Evolutionary conservation across 2,797 vertebrate species (phyloP), one percentile per base, ranked within the genome.

Genomic region (Myotis vivesi): DNA sequence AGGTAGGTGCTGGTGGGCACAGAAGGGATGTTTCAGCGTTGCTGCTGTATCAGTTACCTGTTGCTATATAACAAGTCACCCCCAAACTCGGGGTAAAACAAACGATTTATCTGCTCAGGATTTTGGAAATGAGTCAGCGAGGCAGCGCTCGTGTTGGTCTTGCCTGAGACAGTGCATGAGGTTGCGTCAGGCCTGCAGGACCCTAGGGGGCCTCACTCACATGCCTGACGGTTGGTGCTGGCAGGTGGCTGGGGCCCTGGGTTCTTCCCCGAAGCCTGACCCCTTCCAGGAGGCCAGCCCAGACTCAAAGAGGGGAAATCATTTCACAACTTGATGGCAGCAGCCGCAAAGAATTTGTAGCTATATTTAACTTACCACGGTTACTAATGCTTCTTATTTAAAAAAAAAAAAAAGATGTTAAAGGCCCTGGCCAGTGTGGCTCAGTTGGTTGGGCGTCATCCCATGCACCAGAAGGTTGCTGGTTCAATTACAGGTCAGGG

Each of bases 1-100:
- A 98, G 99, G 99, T 99, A 97, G 99, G 99, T 99, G 97, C 86
- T 2, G 3, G 5, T 9, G 33, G 30, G 8, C 1, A 2, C 1
- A 6, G 82, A 15, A 20, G 46, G 84, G 81, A 2, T 0, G 0
- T 59, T 36, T 91, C 25, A 9, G 25, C 53, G 82, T 4, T 30
- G 25, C 23, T 12, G 20, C 55, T 25, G 0, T 36, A 38, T 38
- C 53, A 6, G 17, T n/a, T 20, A 22, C 33, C 53, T 71, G 8
- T n/a, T 5, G 28, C 30, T n/a, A 0, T 20, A 6, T 20, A n/a
- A 53, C 55, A 30, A 17, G 59, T 36, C 5, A 51, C 25, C 66
- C 53, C 55, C 3, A 69, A 51, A 7, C 55, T 7, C 8, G 4
- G 17, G 73, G 49, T n/a, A 6, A 68, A 44, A 30, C 1, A 4